Percentiles rank a stretch among this genome's conserved stretches.
phyloP scores from a whole-genome alignment of 2,113 vertebrate genomes.

The Theristicus caerulescens region DNA sequence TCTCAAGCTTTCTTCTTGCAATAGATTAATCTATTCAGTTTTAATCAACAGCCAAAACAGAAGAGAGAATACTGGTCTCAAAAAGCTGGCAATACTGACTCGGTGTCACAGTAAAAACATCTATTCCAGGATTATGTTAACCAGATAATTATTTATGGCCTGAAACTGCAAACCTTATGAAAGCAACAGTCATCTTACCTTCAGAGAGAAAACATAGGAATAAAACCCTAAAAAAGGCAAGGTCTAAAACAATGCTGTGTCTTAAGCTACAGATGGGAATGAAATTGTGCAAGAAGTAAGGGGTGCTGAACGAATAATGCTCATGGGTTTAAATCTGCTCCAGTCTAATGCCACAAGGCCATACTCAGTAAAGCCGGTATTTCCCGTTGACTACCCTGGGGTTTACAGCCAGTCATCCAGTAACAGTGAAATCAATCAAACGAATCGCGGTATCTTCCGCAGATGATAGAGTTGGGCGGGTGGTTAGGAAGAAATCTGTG shows the following conservation, averaged over 20 bases:
- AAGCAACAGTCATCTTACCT: neutral
- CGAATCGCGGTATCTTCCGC: neutral
- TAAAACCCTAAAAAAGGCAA: neutral
- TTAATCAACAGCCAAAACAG: neutral
- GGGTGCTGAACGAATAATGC: neutral
- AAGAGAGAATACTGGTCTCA: neutral
- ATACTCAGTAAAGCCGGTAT: neutral
- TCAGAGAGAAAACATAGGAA: neutral
- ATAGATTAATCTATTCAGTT: neutral
- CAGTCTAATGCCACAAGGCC: neutral
- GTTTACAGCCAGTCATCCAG: neutral
- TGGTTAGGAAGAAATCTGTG: neutral
- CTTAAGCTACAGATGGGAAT: neutral
- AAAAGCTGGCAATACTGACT: neutral
- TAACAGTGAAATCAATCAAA: neutral
- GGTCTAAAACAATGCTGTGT: neutral
- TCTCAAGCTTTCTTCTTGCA: neutral
- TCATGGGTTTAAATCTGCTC: neutral
- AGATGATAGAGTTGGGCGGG: neutral
- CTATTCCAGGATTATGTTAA: neutral
- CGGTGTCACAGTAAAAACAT: neutral
- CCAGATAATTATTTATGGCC: neutral
- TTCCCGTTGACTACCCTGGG: rapidly evolving
- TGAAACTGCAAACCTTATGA: neutral
- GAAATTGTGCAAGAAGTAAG: neutral